Conservation (phyloP, 2,888 invertebrate genomes). For the Pachycephus smyrnensis region DNA sequence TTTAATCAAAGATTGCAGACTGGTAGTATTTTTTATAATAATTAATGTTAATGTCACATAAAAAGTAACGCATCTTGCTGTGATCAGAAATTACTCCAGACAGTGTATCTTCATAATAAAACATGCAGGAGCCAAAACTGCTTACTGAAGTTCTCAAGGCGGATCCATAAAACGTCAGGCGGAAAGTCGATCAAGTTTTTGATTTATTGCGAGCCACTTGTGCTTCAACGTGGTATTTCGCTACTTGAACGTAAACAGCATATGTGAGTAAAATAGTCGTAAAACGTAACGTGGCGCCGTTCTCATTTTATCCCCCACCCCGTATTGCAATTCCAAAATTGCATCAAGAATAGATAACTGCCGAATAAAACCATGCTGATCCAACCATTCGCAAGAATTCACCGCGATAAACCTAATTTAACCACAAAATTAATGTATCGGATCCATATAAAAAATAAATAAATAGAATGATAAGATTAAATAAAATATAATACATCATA, state of each 20-base stretch:
- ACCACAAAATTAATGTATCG: neutral
- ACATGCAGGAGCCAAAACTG: neutral
- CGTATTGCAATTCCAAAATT: neutral
- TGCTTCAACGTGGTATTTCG: slow-evolving; percentile 1
- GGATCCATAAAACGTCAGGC: slow-evolving; percentile 26
- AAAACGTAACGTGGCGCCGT: neutral
- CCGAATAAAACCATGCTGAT: neutral
- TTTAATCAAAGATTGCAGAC: neutral
- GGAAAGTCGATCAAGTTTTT: slow-evolving; percentile 26
- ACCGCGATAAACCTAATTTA: neutral
- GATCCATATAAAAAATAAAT: neutral
- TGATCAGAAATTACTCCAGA: neutral
- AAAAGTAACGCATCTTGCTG: neutral
- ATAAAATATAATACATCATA: neutral
- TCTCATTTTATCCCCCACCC: neutral
- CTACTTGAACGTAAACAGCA: neutral
- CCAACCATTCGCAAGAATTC: neutral
- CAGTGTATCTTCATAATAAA: neutral
- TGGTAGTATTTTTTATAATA: neutral
- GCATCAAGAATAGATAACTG: neutral
- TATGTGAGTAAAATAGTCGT: slow-evolving; percentile 5
- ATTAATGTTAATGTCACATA: neutral
- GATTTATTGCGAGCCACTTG: slow-evolving; percentile 24
- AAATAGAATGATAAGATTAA: no score
- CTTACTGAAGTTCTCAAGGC: slow-evolving; percentile 11